phyloP scores from a whole-genome alignment of 92 coral and sea anemone genomes.

The Meandrina meandrites region DNA sequence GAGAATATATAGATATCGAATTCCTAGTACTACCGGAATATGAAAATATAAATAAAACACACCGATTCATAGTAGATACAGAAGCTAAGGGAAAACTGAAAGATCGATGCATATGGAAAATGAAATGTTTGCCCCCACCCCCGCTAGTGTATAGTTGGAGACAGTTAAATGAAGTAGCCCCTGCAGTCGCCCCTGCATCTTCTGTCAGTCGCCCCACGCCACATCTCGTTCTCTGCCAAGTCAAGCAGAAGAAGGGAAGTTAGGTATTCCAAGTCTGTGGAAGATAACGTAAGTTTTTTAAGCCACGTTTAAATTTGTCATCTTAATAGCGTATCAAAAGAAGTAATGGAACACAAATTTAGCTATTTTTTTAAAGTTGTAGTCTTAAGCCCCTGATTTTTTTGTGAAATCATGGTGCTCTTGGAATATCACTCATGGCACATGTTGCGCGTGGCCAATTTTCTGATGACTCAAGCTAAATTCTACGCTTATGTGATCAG shows the following conservation, averaged over 20 bases:
- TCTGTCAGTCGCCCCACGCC: conserved; percentile 12
- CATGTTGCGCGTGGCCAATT: conserved; percentile 48
- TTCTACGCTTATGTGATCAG: neutral
- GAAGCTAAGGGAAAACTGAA: too few species aligned
- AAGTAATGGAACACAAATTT: neutral
- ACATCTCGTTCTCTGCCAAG: conserved; percentile 11
- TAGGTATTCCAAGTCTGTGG: neutral
- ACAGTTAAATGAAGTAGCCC: conserved; percentile 33
- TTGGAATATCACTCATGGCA: conserved; percentile 34
- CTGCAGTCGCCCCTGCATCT: conserved; percentile 45
- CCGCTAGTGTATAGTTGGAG: neutral
- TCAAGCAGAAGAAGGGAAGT: neutral
- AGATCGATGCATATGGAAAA: too few species aligned
- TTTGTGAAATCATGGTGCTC: conserved; percentile 14
- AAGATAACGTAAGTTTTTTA: conserved; percentile 12
- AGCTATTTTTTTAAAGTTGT: too few species aligned
- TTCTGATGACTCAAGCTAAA: conserved; percentile 19
- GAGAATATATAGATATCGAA: too few species aligned
- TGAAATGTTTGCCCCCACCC: too few species aligned
- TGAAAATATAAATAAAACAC: too few species aligned
- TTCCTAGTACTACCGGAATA: too few species aligned
- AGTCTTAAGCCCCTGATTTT: neutral
- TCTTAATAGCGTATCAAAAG: neutral
- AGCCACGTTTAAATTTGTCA: neutral
- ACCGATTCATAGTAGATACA: too few species aligned